Conservation (phyloP, 1,140 invertebrate genomes). For the Dryas iulia region DNA sequence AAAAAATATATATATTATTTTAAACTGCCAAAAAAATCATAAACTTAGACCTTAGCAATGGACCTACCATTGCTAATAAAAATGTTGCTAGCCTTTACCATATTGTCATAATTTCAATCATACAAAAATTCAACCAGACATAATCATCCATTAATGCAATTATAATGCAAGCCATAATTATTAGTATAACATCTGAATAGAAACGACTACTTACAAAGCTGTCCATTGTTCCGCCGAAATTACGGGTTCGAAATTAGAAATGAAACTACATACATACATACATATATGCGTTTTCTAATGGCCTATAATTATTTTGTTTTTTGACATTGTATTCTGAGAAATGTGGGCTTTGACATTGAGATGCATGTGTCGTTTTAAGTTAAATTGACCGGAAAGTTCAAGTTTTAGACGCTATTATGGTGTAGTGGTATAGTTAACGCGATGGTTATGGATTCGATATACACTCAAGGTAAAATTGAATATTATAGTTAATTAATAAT, state of each 20-base stretch:
- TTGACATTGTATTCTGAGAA: background rate
- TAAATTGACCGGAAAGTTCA: constrained; percentile 26
- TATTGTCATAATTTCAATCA: background rate
- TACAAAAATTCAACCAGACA: too few relatives aligned
- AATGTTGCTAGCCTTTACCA: too few relatives aligned
- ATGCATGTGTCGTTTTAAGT: background rate
- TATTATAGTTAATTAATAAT: too few relatives aligned
- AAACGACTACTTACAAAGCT: background rate
- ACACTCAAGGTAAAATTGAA: too few relatives aligned
- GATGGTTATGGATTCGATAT: too few relatives aligned
- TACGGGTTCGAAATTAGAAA: constrained; percentile 1
- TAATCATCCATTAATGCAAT: background rate
- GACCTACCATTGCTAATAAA: too few relatives aligned
- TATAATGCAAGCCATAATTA: background rate
- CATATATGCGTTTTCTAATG: background rate
- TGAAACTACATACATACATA: background rate
- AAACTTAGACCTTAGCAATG: too few relatives aligned
- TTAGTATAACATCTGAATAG: background rate
- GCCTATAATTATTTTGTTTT: background rate
- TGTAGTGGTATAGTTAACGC: too few relatives aligned
- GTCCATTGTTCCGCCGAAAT: constrained; percentile 4
- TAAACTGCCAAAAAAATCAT: too few relatives aligned
- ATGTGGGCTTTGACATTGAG: background rate
- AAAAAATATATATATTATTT: too few relatives aligned
- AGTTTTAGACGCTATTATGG: too few relatives aligned